These are phyloP conservation scores for Atlantisia rogersi DNA, from an alignment of 2,113 vertebrate genomes.

Conservation along the genomic window DNA sequence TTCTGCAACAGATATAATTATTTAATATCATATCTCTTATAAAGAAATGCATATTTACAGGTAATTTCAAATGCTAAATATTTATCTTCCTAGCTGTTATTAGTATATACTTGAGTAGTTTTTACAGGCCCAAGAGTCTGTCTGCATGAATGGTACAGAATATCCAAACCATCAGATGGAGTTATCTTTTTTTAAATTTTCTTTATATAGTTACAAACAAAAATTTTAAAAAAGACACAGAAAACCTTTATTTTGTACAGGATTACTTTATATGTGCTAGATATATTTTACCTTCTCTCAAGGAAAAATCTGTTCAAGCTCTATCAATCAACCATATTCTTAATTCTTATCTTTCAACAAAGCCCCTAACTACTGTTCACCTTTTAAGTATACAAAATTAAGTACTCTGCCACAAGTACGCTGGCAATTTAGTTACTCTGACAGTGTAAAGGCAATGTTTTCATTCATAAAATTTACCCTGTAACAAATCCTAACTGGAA, in stretches of 20 bases:
- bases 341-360: not conserved
- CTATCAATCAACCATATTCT: not conserved
- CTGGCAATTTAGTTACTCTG: not conserved
- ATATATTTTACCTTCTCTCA: not conserved
- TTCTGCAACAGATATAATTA: constrained; percentile 78
- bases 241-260: not conserved
- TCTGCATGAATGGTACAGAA: not conserved
- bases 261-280: not conserved
- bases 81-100: not conserved
- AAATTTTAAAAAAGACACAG: not conserved
- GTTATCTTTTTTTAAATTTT: not conserved
- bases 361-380: not conserved
- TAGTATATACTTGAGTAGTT: not conserved
- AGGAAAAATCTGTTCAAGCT: not conserved
- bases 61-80: not conserved
- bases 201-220: not conserved
- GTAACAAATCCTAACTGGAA: not conserved
- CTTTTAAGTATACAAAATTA: not conserved
- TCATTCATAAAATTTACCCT: not conserved
- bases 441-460: not conserved
- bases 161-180: not conserved
- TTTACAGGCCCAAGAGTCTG: not conserved
- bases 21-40: not conserved
- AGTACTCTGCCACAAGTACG: not conserved
- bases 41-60: not conserved